phyloP scores from a whole-genome alignment of 2,113 vertebrate species.

The Arizona elegans region DNA sequence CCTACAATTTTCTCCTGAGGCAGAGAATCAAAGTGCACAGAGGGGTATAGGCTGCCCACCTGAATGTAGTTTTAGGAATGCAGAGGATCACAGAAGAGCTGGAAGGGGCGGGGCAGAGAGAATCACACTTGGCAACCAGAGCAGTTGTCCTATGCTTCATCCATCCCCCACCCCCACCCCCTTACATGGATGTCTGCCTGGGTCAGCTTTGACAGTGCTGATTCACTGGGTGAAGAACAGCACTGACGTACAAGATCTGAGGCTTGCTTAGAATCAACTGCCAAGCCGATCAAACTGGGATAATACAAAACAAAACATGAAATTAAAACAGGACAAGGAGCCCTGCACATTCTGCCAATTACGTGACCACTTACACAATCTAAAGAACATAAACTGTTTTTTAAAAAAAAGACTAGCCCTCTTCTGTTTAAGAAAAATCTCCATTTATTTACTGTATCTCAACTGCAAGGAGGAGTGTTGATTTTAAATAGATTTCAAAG shows the following conservation, averaged over 20 bases:
- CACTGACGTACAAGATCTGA: neutral
- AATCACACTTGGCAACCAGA: neutral
- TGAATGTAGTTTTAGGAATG: neutral
- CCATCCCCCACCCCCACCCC: neutral
- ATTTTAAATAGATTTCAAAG: too few species aligned
- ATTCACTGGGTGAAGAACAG: neutral
- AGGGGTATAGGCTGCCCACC: neutral
- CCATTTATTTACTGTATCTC: neutral
- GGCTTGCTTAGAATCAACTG: constrained; percentile 21
- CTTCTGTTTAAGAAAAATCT: constrained; percentile 37
- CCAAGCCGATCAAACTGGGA: constrained; percentile 34
- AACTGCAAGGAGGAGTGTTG: neutral
- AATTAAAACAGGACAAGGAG: constrained; percentile 57
- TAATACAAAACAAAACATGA: constrained; percentile 55
- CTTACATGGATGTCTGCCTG: neutral
- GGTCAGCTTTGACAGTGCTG: neutral
- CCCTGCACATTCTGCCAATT: constrained; percentile 32
- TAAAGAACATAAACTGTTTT: constrained; percentile 48
- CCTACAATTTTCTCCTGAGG: neutral
- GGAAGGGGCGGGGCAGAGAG: neutral
- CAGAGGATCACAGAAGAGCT: neutral
- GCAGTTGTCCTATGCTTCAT: neutral
- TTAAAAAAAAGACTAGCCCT: neutral
- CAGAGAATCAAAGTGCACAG: neutral
- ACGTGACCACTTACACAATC: constrained; percentile 54